phyloP scores from a whole-genome alignment of 2,113 vertebrate species.

The Mormyrus iriodes region DNA sequence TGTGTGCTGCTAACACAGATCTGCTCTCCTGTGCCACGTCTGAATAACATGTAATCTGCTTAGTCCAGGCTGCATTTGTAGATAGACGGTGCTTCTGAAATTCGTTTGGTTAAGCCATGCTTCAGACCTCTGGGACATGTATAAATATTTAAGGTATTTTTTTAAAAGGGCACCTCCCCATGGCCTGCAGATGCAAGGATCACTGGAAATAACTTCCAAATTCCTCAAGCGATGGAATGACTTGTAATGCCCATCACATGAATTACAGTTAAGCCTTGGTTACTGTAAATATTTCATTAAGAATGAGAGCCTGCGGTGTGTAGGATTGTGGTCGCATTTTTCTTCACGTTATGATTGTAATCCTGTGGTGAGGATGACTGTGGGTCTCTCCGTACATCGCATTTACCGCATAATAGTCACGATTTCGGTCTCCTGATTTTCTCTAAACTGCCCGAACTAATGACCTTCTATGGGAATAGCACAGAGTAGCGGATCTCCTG shows the following conservation, averaged over 20 bases:
- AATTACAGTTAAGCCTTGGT: neutral
- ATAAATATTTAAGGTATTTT: neutral
- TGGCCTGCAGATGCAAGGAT: neutral
- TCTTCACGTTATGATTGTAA: neutral
- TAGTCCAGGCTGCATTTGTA: neutral
- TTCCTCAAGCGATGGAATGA: neutral
- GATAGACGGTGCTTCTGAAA: neutral
- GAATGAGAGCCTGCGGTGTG: neutral
- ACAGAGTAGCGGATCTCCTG: neutral
- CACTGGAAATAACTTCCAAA: neutral
- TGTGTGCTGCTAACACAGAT: neutral
- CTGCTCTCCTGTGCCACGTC: neutral
- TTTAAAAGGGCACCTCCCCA: neutral
- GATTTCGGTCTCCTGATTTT: neutral
- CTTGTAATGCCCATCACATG: neutral
- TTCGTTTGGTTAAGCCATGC: neutral
- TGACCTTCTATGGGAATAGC: neutral
- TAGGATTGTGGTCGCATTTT: neutral
- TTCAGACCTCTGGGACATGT: neutral
- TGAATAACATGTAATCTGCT: neutral
- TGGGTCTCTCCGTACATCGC: neutral
- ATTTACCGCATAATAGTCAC: neutral
- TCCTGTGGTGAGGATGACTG: neutral
- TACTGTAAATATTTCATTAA: slow-evolving; percentile 9
- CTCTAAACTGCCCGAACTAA: neutral